Conservation (phyloP, 2,113 vertebrate genomes). For the Merops nubicus region DNA sequence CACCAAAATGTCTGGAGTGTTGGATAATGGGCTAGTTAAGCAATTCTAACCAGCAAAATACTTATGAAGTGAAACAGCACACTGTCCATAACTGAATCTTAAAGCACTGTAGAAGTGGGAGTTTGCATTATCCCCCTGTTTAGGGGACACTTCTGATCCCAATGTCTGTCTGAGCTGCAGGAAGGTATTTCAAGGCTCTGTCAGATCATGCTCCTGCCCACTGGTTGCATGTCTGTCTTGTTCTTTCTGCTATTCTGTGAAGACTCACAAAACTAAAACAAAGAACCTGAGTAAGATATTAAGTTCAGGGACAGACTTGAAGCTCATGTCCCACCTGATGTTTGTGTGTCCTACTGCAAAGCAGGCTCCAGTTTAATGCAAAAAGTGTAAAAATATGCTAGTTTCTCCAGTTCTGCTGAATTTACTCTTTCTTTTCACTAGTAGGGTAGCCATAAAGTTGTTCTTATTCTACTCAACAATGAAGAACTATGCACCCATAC, state of each 20-base stretch:
- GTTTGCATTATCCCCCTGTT: background rate
- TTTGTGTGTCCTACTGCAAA: background rate
- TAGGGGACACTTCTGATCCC: too few species aligned
- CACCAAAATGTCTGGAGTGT: background rate
- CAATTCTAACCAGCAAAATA: background rate
- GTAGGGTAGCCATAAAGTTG: background rate
- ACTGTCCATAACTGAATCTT: accelerated
- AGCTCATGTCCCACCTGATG: accelerated
- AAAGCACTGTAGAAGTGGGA: accelerated
- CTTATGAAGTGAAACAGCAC: background rate
- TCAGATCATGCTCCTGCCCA: background rate
- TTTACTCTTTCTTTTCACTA: background rate
- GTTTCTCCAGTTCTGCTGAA: background rate
- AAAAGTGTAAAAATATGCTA: background rate
- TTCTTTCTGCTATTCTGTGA: background rate
- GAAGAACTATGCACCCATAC: accelerated
- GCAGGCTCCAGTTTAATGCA: background rate
- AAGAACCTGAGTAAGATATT: background rate
- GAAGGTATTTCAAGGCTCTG: accelerated
- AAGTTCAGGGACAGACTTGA: background rate
- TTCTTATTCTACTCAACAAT: background rate
- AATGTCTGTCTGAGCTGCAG: background rate
- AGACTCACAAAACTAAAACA: background rate
- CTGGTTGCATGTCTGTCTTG: accelerated
- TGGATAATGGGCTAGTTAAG: background rate